These are phyloP conservation scores for Drosophila virilis DNA, from an alignment of 1,140 invertebrate species.

Conservation along the genomic window DNA sequence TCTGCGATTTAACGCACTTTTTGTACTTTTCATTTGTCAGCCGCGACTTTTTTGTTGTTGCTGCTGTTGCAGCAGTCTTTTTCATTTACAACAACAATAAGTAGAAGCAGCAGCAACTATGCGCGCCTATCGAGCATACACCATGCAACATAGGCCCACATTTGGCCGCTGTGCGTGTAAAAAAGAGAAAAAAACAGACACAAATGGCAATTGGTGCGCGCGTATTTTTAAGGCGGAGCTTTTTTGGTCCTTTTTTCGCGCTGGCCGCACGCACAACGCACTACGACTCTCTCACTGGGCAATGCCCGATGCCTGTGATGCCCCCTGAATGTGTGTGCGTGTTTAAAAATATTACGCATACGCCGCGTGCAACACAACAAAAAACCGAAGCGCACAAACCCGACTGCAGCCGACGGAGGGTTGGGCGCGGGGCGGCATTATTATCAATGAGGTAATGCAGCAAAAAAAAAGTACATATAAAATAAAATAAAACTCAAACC, in stretches of 20 bases:
- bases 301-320: conserved; percentile 23
- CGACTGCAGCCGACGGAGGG: conserved; percentile 47
- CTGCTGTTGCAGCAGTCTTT: conserved; percentile 21
- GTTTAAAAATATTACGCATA: conserved; percentile 81
- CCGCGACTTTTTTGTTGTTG: conserved; percentile 53
- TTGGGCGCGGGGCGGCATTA: conserved; percentile 56
- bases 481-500: conserved; percentile 20
- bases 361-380: conserved; percentile 39
- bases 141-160: conserved; percentile 56
- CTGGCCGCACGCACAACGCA: conserved; percentile 62
- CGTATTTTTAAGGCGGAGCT: conserved; percentile 84
- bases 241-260: conserved; percentile 83
- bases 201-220: conserved; percentile 82
- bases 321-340: conserved; percentile 42
- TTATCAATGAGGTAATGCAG: conserved; percentile 73
- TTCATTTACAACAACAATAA: conserved; percentile 67
- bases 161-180: conserved; percentile 64
- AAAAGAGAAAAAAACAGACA: conserved; percentile 81
- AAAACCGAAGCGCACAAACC: conserved; percentile 58
- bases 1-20: conserved; percentile 66
- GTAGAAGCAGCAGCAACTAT: conserved; percentile 38
- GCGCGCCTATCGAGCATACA: conserved; percentile 64
- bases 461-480: conserved; percentile 20
- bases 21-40: conserved; percentile 78
- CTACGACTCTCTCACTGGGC: conserved; percentile 65